Conservation (phyloP, 1,140 invertebrate species). For the Cryptotermes secundus region DNA sequence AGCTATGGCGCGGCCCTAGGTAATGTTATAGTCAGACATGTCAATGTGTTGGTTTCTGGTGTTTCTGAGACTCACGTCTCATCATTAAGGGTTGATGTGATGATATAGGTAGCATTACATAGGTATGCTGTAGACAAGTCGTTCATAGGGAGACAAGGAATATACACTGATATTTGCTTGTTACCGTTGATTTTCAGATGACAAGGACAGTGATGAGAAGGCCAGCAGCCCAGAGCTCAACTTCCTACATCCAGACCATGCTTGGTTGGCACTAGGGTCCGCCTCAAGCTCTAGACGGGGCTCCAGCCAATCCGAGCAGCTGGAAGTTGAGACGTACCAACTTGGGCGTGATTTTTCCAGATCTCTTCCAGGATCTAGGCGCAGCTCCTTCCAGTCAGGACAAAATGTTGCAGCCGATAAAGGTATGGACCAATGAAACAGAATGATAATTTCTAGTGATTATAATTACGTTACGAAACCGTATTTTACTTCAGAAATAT, state of each 20-base stretch:
- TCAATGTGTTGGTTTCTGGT: too few species aligned
- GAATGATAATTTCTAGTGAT: too few species aligned
- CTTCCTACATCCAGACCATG: slow-evolving; percentile 79
- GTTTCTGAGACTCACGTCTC: too few species aligned
- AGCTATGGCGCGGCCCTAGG: too few species aligned
- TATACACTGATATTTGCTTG: neutral
- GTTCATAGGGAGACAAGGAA: too few species aligned
- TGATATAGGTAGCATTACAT: too few species aligned
- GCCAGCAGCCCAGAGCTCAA: slow-evolving; percentile 26
- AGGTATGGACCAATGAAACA: neutral
- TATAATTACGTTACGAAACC: too few species aligned
- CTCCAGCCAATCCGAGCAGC: slow-evolving; percentile 79
- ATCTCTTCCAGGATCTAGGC: slow-evolving; percentile 76
- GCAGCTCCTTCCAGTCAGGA: slow-evolving; percentile 73
- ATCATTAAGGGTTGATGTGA: too few species aligned
- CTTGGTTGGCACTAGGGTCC: slow-evolving; percentile 58
- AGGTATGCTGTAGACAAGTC: too few species aligned
- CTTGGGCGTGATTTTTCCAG: slow-evolving; percentile 80
- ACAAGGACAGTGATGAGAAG: slow-evolving; percentile 34
- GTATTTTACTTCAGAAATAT: too few species aligned
- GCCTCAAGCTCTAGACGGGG: slow-evolving; percentile 67
- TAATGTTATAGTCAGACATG: too few species aligned
- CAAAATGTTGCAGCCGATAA: slow-evolving; percentile 41
- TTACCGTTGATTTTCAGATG: neutral
- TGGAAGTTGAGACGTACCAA: slow-evolving; percentile 82